These are phyloP conservation scores for Hoplias malabaricus DNA, from an alignment of 2,113 vertebrate species.

Conservation along the genomic window DNA sequence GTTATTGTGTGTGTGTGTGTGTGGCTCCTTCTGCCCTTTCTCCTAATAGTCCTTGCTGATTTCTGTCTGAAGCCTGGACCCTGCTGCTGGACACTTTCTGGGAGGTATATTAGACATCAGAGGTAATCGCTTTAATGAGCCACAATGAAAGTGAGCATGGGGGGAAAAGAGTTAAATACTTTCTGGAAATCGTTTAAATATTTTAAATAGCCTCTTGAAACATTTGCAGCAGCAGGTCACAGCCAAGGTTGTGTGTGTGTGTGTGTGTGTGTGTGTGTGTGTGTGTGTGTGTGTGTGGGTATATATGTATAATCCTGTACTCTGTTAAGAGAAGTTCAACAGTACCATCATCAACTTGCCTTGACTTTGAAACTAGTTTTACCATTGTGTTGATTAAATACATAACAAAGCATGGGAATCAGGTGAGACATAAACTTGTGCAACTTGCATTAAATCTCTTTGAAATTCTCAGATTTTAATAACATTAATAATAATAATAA, in stretches of 20 bases:
- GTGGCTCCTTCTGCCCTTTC: slow-evolving; percentile 70
- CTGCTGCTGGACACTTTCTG: slow-evolving; percentile 35
- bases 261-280: too few species aligned
- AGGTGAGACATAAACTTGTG: too few species aligned
- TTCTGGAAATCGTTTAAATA: slow-evolving; percentile 50
- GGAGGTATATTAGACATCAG: slow-evolving; percentile 45
- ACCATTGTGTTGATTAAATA: slow-evolving; percentile 37
- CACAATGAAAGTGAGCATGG: slow-evolving; percentile 31
- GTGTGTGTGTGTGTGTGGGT: too few species aligned
- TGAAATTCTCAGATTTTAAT: slow-evolving; percentile 21
- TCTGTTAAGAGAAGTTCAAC: too few species aligned
- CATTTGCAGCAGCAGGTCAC: slow-evolving; percentile 31
- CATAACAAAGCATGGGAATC: too few species aligned
- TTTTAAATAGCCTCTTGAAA: slow-evolving; percentile 49
- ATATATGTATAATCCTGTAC: too few species aligned
- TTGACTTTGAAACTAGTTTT: slow-evolving; percentile 37
- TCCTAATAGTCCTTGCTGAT: slow-evolving; percentile 77
- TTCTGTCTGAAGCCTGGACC: slow-evolving; percentile 29
- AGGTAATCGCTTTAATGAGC: slow-evolving; percentile 51
- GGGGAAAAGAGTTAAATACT: slow-evolving; percentile 39
- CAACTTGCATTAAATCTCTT: slow-evolving; percentile 34
- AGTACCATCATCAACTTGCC: too few species aligned
- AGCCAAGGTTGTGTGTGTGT: too few species aligned
- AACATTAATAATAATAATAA: too few species aligned
- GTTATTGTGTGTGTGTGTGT: slow-evolving; percentile 30